These are phyloP conservation scores for Macroteleia sp. DNA, from an alignment of 2,888 invertebrate genomes.

Conservation along the genomic window DNA sequence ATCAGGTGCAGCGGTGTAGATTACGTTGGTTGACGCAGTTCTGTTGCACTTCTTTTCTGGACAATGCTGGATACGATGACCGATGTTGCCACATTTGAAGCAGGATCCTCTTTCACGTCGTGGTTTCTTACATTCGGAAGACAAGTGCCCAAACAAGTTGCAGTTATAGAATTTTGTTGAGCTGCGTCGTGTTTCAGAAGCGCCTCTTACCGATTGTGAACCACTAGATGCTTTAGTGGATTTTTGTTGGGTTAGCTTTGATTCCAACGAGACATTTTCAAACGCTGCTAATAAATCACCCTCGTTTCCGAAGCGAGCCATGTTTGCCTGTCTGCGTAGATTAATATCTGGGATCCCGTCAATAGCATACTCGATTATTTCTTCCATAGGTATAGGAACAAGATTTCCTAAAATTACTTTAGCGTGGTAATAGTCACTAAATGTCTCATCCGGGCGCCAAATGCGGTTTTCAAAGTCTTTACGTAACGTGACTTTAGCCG, in stretches of 20 bases:
- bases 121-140: constrained; percentile 7
- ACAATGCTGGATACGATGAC: constrained; percentile 10
- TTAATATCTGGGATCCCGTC: constrained; percentile 45
- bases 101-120: constrained; percentile 20
- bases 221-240: no score
- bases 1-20: no score
- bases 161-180: constrained; percentile 19
- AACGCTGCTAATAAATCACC: constrained; percentile 9
- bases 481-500: neutral
- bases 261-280: neutral
- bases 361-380: constrained; percentile 13
- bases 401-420: constrained; percentile 50
- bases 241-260: no score
- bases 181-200: no score
- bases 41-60: neutral
- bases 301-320: constrained; percentile 20
- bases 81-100: constrained; percentile 21
- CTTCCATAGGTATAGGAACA: neutral
- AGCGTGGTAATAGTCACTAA: constrained; percentile 55
- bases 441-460: constrained; percentile 55
- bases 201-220: no score
- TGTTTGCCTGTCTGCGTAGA: constrained; percentile 44
- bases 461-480: neutral
- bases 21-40: no score
- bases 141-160: constrained; percentile 1